Conservation (phyloP, 92 coral and sea anemone species). For the Paramuricea clavata region DNA sequence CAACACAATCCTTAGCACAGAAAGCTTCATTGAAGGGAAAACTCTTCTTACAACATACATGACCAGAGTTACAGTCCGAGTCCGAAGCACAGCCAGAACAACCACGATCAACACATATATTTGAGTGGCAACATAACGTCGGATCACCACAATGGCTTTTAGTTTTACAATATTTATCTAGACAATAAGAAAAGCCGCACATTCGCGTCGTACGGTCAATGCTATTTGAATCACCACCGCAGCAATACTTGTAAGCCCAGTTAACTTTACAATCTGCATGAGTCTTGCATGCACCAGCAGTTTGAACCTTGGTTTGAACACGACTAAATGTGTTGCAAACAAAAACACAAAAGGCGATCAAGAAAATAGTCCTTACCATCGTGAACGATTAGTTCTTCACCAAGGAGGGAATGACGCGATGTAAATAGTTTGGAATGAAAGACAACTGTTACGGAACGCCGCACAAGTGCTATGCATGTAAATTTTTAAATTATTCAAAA, state of each 20-base stretch:
- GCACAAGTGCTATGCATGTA: too few species aligned
- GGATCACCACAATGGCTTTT: background rate
- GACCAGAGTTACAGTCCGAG: background rate
- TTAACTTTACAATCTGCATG: background rate
- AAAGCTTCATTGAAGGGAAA: background rate
- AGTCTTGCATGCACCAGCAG: background rate
- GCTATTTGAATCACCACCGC: background rate
- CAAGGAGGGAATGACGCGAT: too few species aligned
- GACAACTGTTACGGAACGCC: too few species aligned
- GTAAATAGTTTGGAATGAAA: too few species aligned
- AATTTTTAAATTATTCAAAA: too few species aligned
- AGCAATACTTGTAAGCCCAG: background rate
- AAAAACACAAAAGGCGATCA: background rate
- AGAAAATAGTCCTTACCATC: background rate
- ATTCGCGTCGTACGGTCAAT: background rate
- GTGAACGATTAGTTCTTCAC: background rate
- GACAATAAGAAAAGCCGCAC: background rate
- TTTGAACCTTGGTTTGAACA: too few species aligned
- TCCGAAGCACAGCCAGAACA: background rate
- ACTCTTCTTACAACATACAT: background rate
- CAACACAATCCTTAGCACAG: slow-evolving; percentile 1
- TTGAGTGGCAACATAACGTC: slow-evolving; percentile 5
- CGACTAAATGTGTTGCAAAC: background rate
- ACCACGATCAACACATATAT: background rate
- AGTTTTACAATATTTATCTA: background rate